Evolutionary conservation across 2,797 vertebrate genomes (phyloP).

Genomic region (Coccyzus lansbergi): DNA sequence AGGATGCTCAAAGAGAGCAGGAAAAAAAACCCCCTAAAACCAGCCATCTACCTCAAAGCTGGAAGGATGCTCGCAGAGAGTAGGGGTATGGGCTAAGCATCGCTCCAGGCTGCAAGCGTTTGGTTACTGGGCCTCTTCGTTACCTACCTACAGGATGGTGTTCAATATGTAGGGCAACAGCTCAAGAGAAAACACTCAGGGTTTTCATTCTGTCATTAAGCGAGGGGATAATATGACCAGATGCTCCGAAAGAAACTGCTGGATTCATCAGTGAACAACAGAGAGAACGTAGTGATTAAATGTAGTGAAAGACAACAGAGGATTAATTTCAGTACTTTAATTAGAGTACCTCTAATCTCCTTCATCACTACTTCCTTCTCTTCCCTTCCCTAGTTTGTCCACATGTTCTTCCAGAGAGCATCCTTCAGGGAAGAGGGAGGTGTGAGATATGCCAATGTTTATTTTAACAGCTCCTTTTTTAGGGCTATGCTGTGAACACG

Average conservation of each 20-base stretch:
- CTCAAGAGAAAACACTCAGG: not conserved
- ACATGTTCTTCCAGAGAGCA: conserved; percentile 52
- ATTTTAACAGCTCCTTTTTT: conserved; percentile 69
- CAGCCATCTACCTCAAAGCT: not conserved
- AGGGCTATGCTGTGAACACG: conserved; percentile 36
- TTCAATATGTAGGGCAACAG: not conserved
- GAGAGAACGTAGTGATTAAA: not conserved
- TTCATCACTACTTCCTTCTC: not conserved
- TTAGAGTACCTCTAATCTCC: not conserved
- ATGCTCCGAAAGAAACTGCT: not conserved
- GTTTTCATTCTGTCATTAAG: not conserved
- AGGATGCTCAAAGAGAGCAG: fast-evolving
- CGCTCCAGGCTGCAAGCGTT: fast-evolving
- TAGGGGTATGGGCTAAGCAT: not conserved
- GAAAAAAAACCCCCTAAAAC: not conserved
- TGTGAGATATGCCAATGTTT: conserved; percentile 67
- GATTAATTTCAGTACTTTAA: not conserved
- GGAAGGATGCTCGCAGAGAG: fast-evolving
- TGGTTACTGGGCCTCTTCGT: too few species aligned
- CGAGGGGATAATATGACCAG: not conserved
- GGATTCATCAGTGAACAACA: not conserved
- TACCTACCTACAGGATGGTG: not conserved
- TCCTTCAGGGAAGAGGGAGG: conserved; percentile 59
- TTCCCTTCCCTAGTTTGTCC: not conserved
- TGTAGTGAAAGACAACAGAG: not conserved